These are phyloP conservation scores for Drosophila paramelanica DNA, from an alignment of 2,888 invertebrate genomes.

Conservation along the genomic window DNA sequence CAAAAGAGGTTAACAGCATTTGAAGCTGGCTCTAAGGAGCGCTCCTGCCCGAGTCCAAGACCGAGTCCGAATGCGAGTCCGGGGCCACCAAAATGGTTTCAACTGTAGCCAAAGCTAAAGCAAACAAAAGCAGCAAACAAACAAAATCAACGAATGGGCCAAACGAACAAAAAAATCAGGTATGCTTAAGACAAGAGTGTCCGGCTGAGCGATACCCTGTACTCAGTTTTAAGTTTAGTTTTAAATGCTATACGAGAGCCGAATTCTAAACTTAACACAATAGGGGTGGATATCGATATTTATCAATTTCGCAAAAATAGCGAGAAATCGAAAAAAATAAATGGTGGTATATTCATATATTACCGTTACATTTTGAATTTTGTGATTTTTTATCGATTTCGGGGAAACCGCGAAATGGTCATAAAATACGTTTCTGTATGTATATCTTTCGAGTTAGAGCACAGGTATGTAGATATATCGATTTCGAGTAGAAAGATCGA, in stretches of 20 bases:
- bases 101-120: conserved; percentile 55
- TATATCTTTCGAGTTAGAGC: too few relatives aligned
- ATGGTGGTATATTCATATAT: too few relatives aligned
- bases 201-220: conserved; percentile 3
- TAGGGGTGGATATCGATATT: background rate
- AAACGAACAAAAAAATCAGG: conserved; percentile 23
- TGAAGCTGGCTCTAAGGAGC: conserved; percentile 60
- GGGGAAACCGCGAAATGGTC: too few relatives aligned
- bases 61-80: conserved; percentile 17
- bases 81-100: conserved; percentile 73
- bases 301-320: background rate
- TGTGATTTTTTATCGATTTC: too few relatives aligned
- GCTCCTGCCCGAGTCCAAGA: conserved; percentile 42
- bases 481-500: background rate
- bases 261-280: background rate
- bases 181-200: background rate
- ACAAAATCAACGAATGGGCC: conserved; percentile 39
- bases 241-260: background rate
- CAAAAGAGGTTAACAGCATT: conserved; percentile 81
- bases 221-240: too few relatives aligned
- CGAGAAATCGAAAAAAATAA: too few relatives aligned
- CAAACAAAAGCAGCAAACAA: conserved; percentile 61
- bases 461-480: background rate
- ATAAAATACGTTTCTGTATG: too few relatives aligned
- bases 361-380: too few relatives aligned